Conservation (phyloP, 2,113 vertebrate genomes). For the Thunnus thynnus region DNA sequence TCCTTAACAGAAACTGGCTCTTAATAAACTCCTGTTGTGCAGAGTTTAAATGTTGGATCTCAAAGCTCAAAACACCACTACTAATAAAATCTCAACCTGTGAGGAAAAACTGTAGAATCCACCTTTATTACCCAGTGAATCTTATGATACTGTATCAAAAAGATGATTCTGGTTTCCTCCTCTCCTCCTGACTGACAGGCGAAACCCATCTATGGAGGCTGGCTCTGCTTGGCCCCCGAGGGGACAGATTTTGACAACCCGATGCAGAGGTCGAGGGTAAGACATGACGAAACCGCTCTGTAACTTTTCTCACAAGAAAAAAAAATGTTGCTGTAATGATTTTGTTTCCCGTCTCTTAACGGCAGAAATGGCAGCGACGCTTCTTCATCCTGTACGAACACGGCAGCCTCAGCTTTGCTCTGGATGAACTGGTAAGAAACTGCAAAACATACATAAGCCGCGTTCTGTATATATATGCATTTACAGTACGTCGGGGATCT, state of each 20-base stretch:
- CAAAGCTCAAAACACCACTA: too few relatives aligned
- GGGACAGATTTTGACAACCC: constrained; percentile 84
- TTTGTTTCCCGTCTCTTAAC: not conserved
- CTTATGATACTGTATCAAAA: too few relatives aligned
- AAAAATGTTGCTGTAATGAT: not conserved
- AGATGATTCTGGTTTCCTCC: not conserved
- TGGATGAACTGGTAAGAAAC: constrained; percentile 81
- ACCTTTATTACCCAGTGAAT: too few relatives aligned
- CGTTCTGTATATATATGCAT: constrained; percentile 11
- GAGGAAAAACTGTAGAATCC: too few relatives aligned
- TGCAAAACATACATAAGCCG: not conserved
- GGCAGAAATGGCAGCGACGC: constrained; percentile 84
- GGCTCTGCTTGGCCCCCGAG: constrained; percentile 84
- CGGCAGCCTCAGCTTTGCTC: constrained; percentile 79
- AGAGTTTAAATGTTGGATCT: too few relatives aligned
- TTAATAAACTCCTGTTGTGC: too few relatives aligned
- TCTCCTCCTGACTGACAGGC: constrained; percentile 57
- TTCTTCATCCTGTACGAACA: constrained; percentile 84
- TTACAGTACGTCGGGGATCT: constrained; percentile 28
- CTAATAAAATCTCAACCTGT: too few relatives aligned
- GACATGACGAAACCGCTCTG: not conserved
- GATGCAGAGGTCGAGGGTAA: constrained; percentile 79
- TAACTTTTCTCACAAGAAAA: not conserved
- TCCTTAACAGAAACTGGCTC: too few relatives aligned
- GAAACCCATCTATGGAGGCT: constrained; percentile 81